Evolutionary conservation across 2,113 vertebrate species (phyloP).

Genomic region (Oreocharis arfaki): DNA sequence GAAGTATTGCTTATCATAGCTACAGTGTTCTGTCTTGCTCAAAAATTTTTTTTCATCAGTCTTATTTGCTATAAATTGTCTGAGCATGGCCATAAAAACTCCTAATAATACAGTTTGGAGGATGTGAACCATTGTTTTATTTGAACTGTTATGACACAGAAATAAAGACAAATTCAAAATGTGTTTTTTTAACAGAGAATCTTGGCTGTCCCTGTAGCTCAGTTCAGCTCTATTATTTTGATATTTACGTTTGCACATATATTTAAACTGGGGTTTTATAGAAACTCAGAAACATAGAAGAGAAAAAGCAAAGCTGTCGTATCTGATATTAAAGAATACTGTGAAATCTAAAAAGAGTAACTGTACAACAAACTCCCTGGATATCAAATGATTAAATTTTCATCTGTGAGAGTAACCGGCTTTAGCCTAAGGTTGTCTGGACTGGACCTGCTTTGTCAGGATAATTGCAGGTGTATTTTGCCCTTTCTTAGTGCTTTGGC

Average conservation of each 20-base stretch:
- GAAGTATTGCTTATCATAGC: neutral
- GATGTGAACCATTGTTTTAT: neutral
- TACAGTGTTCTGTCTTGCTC: neutral
- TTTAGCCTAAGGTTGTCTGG: neutral
- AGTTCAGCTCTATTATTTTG: neutral
- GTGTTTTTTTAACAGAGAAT: neutral
- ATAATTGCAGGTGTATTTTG: neutral
- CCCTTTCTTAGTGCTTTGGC: neutral
- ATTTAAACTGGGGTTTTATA: neutral
- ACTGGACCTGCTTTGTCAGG: neutral
- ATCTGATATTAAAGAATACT: neutral
- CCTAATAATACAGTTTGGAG: neutral
- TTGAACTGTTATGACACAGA: neutral
- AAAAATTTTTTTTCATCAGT: neutral
- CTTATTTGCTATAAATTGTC: neutral
- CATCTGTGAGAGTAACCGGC: rapidly evolving
- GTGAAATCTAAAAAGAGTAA: neutral
- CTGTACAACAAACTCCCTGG: neutral
- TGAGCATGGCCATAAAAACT: neutral
- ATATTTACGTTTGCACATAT: neutral
- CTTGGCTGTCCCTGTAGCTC: neutral
- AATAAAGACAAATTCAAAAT: neutral
- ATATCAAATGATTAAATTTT: neutral
- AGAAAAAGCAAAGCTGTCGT: neutral
- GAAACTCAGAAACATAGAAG: neutral